Conservation (phyloP, 2,888 invertebrate species). For the Branchinecta sandiegonensis region DNA sequence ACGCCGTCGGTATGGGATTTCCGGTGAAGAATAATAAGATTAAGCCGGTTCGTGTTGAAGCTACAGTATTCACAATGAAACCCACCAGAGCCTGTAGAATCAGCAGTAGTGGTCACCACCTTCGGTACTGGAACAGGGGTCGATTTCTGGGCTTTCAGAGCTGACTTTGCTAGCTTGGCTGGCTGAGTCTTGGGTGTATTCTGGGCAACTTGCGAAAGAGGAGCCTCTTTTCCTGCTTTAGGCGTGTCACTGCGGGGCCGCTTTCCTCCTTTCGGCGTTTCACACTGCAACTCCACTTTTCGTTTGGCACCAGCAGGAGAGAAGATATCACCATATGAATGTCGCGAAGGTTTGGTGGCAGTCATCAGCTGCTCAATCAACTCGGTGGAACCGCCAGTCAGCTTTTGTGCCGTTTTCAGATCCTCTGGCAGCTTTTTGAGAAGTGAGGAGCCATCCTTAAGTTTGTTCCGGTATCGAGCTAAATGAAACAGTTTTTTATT, state of each 20-base stretch:
- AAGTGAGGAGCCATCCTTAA: slow-evolving; percentile 38
- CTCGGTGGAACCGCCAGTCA: slow-evolving; percentile 53
- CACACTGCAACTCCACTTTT: neutral
- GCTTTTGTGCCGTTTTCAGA: slow-evolving; percentile 54
- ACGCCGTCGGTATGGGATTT: slow-evolving; percentile 42
- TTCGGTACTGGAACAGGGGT: neutral
- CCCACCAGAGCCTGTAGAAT: slow-evolving; percentile 18
- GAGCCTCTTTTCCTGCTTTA: neutral
- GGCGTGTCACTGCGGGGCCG: neutral
- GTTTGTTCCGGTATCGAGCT: slow-evolving; percentile 26
- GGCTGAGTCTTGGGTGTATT: neutral
- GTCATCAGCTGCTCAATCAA: slow-evolving; percentile 49
- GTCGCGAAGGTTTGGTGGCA: slow-evolving; percentile 31
- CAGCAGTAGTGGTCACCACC: neutral
- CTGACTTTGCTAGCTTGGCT: neutral
- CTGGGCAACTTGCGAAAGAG: neutral
- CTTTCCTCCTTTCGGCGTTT: neutral
- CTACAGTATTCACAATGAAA: slow-evolving; percentile 49
- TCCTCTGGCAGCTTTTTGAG: slow-evolving; percentile 69
- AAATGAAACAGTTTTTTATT: slow-evolving; percentile 18
- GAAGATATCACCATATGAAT: neutral
- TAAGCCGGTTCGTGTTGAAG: slow-evolving; percentile 51
- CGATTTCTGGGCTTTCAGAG: neutral
- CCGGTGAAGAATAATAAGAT: slow-evolving; percentile 56
- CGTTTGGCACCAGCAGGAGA: neutral